These are phyloP conservation scores for Habroteleia sp. DNA, from an alignment of 2,888 invertebrate genomes.

Conservation along the genomic window DNA sequence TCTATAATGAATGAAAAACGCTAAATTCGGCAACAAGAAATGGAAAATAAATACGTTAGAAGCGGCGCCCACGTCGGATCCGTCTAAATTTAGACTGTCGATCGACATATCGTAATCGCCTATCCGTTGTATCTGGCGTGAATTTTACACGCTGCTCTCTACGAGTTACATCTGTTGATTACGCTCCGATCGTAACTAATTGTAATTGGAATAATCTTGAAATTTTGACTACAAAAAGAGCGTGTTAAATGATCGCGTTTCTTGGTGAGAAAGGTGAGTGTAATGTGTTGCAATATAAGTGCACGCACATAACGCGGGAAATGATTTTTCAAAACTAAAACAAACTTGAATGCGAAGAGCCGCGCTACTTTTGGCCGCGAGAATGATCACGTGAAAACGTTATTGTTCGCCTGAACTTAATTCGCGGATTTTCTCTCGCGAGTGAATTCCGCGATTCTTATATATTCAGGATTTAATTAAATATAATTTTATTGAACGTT, in stretches of 20 bases:
- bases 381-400: constrained; percentile 62
- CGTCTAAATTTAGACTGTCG: no score
- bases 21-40: no score
- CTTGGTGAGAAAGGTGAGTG: constrained; percentile 1
- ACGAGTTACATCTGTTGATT: no score
- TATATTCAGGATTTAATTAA: constrained; percentile 61
- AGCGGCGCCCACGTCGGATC: no score
- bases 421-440: constrained; percentile 57
- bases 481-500: constrained; percentile 62
- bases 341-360: constrained; percentile 54
- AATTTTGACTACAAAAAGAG: constrained; percentile 8
- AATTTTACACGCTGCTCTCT: no score
- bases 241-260: constrained; percentile 9
- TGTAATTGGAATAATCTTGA: no score
- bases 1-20: no score
- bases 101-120: no score
- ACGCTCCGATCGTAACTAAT: no score
- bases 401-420: constrained; percentile 60
- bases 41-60: no score
- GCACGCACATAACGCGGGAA: constrained; percentile 30
- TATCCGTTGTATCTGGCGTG: no score
- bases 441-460: constrained; percentile 51
- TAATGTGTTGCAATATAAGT: constrained; percentile 17
- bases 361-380: constrained; percentile 57
- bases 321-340: constrained; percentile 49